These are phyloP conservation scores for Drosophila conformis DNA, from an alignment of 2,888 invertebrate genomes.

Conservation along the genomic window DNA sequence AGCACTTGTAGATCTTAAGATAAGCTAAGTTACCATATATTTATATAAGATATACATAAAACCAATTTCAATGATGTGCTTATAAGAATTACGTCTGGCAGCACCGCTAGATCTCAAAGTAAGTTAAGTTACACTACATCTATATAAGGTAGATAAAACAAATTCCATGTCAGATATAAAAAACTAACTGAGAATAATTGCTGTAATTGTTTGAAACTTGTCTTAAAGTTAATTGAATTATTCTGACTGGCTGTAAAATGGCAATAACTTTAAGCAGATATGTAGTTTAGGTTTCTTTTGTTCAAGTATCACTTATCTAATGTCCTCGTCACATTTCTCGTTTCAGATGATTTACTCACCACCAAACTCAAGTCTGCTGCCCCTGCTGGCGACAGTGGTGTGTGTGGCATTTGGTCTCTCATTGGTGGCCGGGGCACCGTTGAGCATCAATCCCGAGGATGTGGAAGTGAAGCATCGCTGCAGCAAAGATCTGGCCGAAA, in stretches of 20 bases:
- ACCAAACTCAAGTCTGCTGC: slow-evolving; percentile 35
- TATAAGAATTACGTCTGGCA: not conserved
- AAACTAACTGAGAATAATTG: not conserved
- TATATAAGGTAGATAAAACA: not conserved
- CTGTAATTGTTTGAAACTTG: not conserved
- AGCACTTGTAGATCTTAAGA: not conserved
- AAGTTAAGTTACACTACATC: not conserved
- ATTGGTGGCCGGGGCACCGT: slow-evolving; percentile 45
- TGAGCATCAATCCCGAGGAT: slow-evolving; percentile 25
- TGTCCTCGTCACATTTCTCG: not conserved
- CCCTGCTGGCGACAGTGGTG: slow-evolving; percentile 56
- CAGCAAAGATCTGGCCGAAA: slow-evolving; percentile 75
- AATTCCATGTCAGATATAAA: not conserved
- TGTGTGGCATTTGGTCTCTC: slow-evolving; percentile 47
- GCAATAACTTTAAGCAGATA: not conserved
- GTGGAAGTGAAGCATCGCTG: slow-evolving; percentile 76
- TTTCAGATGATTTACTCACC: slow-evolving; percentile 71
- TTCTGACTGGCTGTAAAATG: not conserved
- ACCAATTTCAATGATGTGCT: not conserved
- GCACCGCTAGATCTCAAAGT: not conserved
- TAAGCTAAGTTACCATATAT: not conserved
- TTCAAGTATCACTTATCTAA: not conserved
- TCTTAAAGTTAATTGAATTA: not conserved
- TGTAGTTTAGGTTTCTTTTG: too few relatives aligned
- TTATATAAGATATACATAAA: not conserved